phyloP scores from a whole-genome alignment of 2,797 vertebrate species.

The Rhinichthys osculus region DNA sequence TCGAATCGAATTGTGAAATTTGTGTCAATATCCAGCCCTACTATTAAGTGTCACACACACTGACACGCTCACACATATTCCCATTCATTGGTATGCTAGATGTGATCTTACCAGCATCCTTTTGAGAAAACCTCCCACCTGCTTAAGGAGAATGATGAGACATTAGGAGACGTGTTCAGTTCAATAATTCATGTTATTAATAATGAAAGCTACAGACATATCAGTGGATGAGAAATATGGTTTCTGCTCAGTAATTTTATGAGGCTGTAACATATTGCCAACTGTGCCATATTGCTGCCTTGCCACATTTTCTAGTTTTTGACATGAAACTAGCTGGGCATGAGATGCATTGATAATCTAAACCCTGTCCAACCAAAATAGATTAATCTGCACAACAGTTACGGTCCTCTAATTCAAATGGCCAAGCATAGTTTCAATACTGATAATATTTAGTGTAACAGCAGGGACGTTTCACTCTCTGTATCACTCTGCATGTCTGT shows the following conservation, averaged over 20 bases:
- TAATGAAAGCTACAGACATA: conserved; percentile 53
- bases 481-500: neutral
- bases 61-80: conserved; percentile 12
- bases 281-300: conserved; percentile 8
- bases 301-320: conserved; percentile 18
- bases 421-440: neutral
- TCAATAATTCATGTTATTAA: conserved; percentile 59
- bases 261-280: conserved; percentile 41
- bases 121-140: conserved; percentile 55
- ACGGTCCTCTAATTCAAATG: neutral
- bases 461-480: neutral
- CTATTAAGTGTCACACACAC: neutral
- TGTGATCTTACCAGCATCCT: conserved; percentile 32
- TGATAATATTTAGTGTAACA: neutral
- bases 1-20: no score
- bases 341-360: conserved; percentile 37
- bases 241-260: conserved; percentile 45
- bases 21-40: no score
- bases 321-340: conserved; percentile 10
- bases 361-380: conserved; percentile 16
- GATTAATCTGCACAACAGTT: neutral
- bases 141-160: conserved; percentile 53
- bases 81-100: conserved; percentile 49
- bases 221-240: conserved; percentile 44
- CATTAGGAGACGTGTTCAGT: conserved; percentile 56